phyloP scores from a whole-genome alignment of 2,113 vertebrate genomes.

The Struthio camelus region DNA sequence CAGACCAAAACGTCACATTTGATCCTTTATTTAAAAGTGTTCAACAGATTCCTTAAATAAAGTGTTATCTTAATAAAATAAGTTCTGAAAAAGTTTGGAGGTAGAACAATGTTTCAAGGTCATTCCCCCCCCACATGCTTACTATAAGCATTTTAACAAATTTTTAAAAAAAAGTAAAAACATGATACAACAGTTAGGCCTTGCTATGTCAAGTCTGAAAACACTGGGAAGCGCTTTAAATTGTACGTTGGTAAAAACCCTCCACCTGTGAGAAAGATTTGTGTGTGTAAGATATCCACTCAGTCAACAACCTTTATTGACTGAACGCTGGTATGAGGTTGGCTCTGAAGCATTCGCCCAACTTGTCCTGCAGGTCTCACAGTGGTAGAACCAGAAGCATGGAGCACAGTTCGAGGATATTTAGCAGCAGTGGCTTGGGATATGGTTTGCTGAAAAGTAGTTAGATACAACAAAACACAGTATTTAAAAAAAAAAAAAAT shows the following conservation, averaged over 20 bases:
- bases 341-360: constrained; percentile 65
- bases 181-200: constrained; percentile 31
- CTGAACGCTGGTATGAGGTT: constrained; percentile 72
- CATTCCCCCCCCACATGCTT: neutral
- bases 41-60: constrained; percentile 72
- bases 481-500: neutral
- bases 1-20: neutral
- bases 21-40: constrained; percentile 65
- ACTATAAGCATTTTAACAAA: constrained; percentile 24
- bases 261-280: neutral
- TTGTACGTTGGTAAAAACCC: constrained; percentile 15
- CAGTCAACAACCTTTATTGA: constrained; percentile 95
- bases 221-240: neutral
- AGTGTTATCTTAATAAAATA: constrained; percentile 53
- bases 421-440: constrained; percentile 90
- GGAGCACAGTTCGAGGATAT: constrained; percentile 84
- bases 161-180: constrained; percentile 52
- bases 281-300: neutral
- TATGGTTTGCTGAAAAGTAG: constrained; percentile 86
- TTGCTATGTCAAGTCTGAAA: neutral
- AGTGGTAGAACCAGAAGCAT: constrained; percentile 57
- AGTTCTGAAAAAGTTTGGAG: constrained; percentile 29
- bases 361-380: constrained; percentile 75
- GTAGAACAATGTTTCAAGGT: constrained; percentile 47
- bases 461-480: neutral